A percentile compares a stretch with the other conserved stretches of the same genome.
phyloP scores from a whole-genome alignment of 2,797 vertebrate species.

The Cuniculus paca region DNA sequence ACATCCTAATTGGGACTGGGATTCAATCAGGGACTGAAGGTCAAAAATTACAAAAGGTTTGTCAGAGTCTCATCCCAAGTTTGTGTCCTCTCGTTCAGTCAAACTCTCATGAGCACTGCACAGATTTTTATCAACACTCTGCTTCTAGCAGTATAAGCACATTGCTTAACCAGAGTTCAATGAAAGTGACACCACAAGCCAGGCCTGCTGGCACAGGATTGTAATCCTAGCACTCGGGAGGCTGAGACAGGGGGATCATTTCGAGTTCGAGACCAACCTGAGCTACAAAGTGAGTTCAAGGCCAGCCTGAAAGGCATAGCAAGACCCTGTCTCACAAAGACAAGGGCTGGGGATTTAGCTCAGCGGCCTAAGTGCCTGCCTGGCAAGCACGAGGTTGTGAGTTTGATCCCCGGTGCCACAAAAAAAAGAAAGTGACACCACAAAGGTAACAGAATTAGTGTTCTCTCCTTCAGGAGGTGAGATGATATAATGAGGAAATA shows the following conservation, averaged over 20 bases:
- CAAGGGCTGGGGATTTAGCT: no score
- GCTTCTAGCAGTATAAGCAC: background rate
- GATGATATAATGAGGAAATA: background rate
- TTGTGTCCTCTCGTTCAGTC: background rate
- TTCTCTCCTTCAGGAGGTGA: background rate
- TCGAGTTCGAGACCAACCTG: no score
- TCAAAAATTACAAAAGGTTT: background rate
- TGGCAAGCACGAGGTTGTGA: no score
- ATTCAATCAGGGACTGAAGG: background rate
- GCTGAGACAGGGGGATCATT: no score
- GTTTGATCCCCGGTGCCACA: no score
- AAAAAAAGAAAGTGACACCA: background rate
- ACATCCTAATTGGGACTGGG: background rate
- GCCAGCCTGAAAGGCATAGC: no score
- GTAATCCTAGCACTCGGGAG: no score
- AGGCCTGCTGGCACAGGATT: no score
- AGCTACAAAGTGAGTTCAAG: no score
- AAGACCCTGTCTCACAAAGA: no score
- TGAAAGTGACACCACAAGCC: background rate
- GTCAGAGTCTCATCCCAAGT: background rate
- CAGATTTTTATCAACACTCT: background rate
- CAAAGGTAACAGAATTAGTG: background rate
- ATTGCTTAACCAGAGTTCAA: background rate
- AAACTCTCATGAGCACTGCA: background rate
- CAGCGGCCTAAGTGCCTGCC: no score